phyloP scores from a whole-genome alignment of 2,113 vertebrate species.

The Amphiprion ocellaris region DNA sequence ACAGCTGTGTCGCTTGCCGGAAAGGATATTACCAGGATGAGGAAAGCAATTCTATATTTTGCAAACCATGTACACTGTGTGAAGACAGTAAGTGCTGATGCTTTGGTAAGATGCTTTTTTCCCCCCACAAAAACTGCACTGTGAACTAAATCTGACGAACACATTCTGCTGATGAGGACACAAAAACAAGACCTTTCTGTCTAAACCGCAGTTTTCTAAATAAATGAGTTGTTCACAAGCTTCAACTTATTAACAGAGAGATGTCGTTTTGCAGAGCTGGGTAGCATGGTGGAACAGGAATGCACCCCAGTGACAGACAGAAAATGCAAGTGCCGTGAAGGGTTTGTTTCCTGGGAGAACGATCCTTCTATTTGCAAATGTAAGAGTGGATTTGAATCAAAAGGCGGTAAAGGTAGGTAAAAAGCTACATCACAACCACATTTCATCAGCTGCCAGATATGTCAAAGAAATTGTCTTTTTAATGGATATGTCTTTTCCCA shows the following conservation, averaged over 20 bases:
- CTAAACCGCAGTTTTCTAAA: background rate
- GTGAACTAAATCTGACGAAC: background rate
- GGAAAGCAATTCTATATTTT: fast-evolving
- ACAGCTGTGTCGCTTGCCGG: background rate
- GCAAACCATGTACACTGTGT: conserved; percentile 42
- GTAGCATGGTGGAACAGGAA: fast-evolving
- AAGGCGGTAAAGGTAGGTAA: conserved; percentile 30
- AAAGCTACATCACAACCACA: background rate
- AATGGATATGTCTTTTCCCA: conserved; percentile 6
- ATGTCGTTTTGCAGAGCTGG: background rate
- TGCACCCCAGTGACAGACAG: conserved; percentile 39
- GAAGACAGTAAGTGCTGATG: conserved; percentile 1
- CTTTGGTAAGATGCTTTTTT: background rate
- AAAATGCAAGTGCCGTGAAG: conserved; percentile 53
- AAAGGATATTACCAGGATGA: background rate
- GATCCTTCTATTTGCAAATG: conserved; percentile 60
- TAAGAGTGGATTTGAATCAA: conserved; percentile 33
- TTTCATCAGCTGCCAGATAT: background rate
- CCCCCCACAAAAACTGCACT: background rate
- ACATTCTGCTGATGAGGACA: background rate
- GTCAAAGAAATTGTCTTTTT: background rate
- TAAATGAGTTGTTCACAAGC: background rate
- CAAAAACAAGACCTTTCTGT: background rate
- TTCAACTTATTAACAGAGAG: background rate
- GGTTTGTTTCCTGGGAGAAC: fast-evolving